These are phyloP conservation scores for Drosophila paramelanica DNA, from an alignment of 2,888 invertebrate species.

Conservation along the genomic window DNA sequence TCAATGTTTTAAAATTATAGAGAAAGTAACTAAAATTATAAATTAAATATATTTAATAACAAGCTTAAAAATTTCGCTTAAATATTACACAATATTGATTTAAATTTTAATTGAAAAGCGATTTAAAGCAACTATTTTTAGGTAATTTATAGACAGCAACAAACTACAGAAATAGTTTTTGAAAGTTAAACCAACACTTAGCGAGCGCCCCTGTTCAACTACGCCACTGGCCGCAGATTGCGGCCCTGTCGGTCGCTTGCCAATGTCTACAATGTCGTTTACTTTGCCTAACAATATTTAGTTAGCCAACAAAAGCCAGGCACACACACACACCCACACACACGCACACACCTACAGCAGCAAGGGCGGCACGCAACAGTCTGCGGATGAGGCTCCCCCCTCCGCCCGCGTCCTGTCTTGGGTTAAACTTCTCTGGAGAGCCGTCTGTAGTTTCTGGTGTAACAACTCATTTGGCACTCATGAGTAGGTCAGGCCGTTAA, in stretches of 20 bases:
- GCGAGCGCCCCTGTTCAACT: neutral
- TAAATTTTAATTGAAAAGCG: too few relatives aligned
- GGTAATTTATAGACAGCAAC: neutral
- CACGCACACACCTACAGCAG: constrained; percentile 1
- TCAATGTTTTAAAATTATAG: too few relatives aligned
- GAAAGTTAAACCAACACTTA: constrained; percentile 16
- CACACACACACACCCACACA: constrained; percentile 21
- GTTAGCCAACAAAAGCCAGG: constrained; percentile 73
- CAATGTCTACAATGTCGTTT: constrained; percentile 73
- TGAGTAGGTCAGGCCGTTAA: constrained; percentile 80
- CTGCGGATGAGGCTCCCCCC: constrained; percentile 6
- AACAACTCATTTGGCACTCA: constrained; percentile 79
- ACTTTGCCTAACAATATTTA: constrained; percentile 80
- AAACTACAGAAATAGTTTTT: constrained; percentile 4
- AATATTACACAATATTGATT: too few relatives aligned
- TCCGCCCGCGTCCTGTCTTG: constrained; percentile 2
- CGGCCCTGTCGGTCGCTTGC: constrained; percentile 28
- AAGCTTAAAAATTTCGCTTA: too few relatives aligned
- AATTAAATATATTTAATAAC: neutral
- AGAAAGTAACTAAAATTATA: neutral
- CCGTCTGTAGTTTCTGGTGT: constrained; percentile 39
- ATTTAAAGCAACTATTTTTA: neutral
- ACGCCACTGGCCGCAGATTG: constrained; percentile 58
- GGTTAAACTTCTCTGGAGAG: constrained; percentile 43
- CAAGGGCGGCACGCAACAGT: constrained; percentile 15